Percentiles rank a stretch among this genome's conserved stretches.
Conservation (phyloP, 2,888 invertebrate genomes). For the Cryptosula pallasiana region DNA sequence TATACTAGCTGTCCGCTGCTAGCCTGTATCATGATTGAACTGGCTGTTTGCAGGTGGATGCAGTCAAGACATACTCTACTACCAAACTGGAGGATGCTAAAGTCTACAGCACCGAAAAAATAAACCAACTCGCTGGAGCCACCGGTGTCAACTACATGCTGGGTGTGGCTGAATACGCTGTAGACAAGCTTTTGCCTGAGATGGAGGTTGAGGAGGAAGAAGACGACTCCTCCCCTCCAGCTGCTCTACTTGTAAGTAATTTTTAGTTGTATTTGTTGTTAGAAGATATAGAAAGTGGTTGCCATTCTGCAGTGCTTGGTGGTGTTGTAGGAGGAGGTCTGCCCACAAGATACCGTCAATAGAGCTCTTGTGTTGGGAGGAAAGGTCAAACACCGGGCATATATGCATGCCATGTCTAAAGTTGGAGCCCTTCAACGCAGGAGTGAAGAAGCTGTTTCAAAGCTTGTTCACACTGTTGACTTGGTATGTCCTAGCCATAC, state of each 20-base stretch:
- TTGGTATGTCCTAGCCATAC: conserved; percentile 6
- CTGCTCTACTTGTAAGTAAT: background rate
- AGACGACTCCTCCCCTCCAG: background rate
- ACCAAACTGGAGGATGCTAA: background rate
- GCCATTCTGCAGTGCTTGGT: background rate
- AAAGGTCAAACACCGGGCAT: conserved; percentile 10
- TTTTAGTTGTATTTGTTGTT: too few species aligned
- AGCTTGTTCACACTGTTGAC: background rate
- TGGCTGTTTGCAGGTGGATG: background rate
- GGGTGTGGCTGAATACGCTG: background rate
- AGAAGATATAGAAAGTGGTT: too few species aligned
- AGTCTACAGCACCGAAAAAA: background rate
- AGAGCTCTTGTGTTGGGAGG: background rate
- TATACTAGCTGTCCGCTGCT: too few species aligned
- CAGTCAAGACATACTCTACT: conserved; percentile 1
- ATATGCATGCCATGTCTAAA: background rate
- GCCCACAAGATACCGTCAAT: background rate
- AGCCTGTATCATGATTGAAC: too few species aligned
- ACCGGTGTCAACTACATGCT: background rate
- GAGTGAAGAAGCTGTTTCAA: background rate
- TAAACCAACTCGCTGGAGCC: background rate
- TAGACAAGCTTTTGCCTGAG: background rate
- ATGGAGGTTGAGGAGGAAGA: background rate
- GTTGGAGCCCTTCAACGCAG: background rate
- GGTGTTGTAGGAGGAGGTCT: background rate